Conservation (phyloP, 2,113 vertebrate species). For the Galemys pyrenaicus region DNA sequence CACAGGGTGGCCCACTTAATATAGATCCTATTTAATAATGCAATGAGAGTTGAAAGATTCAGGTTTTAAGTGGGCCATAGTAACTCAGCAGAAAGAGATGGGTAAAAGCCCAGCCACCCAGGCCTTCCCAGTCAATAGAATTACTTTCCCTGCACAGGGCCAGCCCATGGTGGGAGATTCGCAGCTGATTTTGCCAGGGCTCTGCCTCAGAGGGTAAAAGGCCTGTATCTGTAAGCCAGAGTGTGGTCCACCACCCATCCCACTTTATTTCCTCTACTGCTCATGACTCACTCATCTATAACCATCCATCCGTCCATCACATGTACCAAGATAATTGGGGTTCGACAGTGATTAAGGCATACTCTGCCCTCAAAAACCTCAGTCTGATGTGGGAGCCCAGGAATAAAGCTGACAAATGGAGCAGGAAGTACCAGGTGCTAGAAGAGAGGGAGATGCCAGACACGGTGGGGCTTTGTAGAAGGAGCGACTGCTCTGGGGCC, state of each 20-base stretch:
- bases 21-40: slow-evolving; percentile 53
- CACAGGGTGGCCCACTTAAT: slow-evolving; percentile 24
- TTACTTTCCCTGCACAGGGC: neutral
- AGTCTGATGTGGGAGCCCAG: neutral
- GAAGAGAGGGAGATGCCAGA: neutral
- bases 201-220: neutral
- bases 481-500: neutral
- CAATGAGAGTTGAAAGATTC: slow-evolving; percentile 4
- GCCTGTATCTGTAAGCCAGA: neutral
- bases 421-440: neutral
- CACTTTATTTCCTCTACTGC: neutral
- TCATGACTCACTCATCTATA: neutral
- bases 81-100: neutral
- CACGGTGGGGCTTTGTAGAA: neutral
- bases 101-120: neutral
- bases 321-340: neutral
- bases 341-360: neutral
- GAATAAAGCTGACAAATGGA: neutral
- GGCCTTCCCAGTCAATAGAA: neutral
- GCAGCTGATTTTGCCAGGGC: neutral
- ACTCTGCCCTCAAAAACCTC: neutral
- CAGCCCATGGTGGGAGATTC: fast-evolving
- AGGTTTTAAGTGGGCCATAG: neutral
- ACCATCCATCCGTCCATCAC: neutral
- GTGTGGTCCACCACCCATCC: neutral